Base-by-base conservation (phyloP, 2,888 invertebrate species). In the Sceliomorpha sp. region DNA sequence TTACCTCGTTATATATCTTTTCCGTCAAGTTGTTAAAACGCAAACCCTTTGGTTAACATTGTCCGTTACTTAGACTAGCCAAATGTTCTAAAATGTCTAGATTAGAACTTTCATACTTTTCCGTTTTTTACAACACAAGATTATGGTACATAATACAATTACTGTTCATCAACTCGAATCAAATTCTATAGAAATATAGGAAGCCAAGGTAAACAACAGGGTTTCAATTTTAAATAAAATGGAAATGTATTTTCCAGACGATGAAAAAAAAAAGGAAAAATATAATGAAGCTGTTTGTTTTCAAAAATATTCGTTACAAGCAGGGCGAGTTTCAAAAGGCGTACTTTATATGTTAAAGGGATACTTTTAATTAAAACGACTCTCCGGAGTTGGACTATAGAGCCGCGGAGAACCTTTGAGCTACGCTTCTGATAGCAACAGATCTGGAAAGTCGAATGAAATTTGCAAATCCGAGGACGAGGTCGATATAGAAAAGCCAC, bases 341-440 rank as follows among this genome's bases (percentile, higher is more conserved):
- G 34, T n/a, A 10, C n/a, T 32, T 27, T 20, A 40, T 24, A 34
- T 10, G 58, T 26, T 9, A 27, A 53, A 55, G 44, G 39, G 37
- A 37, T 48, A 39, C 55, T 55, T 67, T 55, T 67, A 67, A 67
- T 67, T 55, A 60, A n/a, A n/a, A n/a, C n/a, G n/a, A 60, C 60
- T 44, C 60, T 50, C 31, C 34, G 44, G 60, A 60, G 53, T 55
- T 67, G 47, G 45, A 51, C 36, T 36, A 9, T 42, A 42, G 29
- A 32, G 62, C 47, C 26, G 47, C 7, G 13, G 27, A 51, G 13
- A 9, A 17, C 29, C 55, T 50, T 37, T 44, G 51, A 17, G 27
- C 24, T 14, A 0, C 12, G 34, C 29, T 24, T 14, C 14, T 12
- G 10, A 36, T 24, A 44, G 29, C 29, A 29, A 14, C 13, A 36